Base-by-base conservation (phyloP, 1,140 invertebrate species). In the Lucilia cuprina region DNA sequence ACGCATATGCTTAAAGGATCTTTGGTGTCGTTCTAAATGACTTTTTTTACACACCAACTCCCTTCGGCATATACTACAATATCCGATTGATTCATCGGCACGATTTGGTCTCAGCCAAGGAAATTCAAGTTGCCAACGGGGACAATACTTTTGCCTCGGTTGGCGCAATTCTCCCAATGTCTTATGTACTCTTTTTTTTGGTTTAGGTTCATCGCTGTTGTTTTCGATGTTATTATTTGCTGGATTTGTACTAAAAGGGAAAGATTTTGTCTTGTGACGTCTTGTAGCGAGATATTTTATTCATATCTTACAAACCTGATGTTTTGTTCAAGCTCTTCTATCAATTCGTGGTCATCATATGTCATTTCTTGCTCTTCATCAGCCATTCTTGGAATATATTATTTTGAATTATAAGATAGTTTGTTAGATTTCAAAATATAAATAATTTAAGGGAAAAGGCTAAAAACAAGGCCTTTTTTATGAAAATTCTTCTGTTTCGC, bases 11-110 rank as follows among this genome's bases (percentile, higher is more conserved):
- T 85, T 85, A 19, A 82, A 84, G 0, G 84, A 83, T 19, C 83
- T 83, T 35, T 85, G 83, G 55, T 85, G 84, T 21, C 84, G 34
- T 30, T 85, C 84, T 17, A 85, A 77, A 75, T 85, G 84, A 14
- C 83, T 85, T 21, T 83, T 85, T 82, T 85, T 85, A 8, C 84
- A 85, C 12, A 85, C 84, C 5, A 85, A 21, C 9, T 74, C 83
- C 50, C 83, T 85, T n/a, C 78, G n/a, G 25, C 84, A 85, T 5
- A 85, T 77, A 30, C 77, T 85, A 34, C 84, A 85, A 74, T 82
- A 82, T 41, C 84, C 84, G 17, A 85, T 41, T 12, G 83, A 82
- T 65, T 83, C 83, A 60, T 85, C 83, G 9, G 50, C 65, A 35
- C 83, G 60, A 65, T 82, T 83, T 10, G 84, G 75, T 34, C 80